Evolutionary conservation across 1,140 invertebrate species (phyloP).

Genomic region (Anthonomus grandis): DNA sequence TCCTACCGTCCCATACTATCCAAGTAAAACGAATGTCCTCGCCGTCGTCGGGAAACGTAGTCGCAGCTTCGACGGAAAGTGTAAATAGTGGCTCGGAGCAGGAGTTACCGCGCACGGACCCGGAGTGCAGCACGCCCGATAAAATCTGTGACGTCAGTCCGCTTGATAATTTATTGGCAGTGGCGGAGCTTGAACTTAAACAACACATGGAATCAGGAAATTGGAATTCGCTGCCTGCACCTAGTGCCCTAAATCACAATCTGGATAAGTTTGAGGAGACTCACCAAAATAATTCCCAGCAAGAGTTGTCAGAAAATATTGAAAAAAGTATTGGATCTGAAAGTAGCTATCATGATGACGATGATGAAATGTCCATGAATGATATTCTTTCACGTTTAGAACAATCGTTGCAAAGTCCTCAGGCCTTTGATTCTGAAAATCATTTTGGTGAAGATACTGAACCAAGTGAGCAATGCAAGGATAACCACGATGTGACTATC

Average conservation of each 20-base stretch:
- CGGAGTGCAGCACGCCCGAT: conserved; percentile 40
- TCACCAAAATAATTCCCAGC: conserved; percentile 13
- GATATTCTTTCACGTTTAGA: conserved; percentile 58
- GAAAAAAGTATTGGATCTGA: conserved; percentile 38
- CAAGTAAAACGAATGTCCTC: conserved; percentile 49
- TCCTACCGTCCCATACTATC: conserved; percentile 57
- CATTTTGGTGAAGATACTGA: conserved; percentile 13
- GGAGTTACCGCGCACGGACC: conserved; percentile 31
- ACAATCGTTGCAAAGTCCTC: conserved; percentile 55
- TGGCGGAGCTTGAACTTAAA: conserved; percentile 56
- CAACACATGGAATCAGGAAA: conserved; percentile 46
- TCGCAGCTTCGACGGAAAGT: no score
- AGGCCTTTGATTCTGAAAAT: conserved; percentile 29
- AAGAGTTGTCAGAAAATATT: conserved; percentile 32
- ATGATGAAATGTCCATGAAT: conserved; percentile 59
- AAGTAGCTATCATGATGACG: conserved; percentile 56
- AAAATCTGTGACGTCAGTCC: conserved; percentile 48
- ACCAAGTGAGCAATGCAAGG: no score
- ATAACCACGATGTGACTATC: conserved; percentile 17
- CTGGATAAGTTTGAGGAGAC: no score
- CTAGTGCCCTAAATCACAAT: no score
- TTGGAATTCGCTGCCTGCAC: conserved; percentile 35
- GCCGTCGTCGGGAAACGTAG: conserved; percentile 27
- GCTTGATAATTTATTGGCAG: conserved; percentile 57
- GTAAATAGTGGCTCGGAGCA: conserved; percentile 42